Conservation (phyloP, 1,140 invertebrate species). For the Leptinotarsa texana region DNA sequence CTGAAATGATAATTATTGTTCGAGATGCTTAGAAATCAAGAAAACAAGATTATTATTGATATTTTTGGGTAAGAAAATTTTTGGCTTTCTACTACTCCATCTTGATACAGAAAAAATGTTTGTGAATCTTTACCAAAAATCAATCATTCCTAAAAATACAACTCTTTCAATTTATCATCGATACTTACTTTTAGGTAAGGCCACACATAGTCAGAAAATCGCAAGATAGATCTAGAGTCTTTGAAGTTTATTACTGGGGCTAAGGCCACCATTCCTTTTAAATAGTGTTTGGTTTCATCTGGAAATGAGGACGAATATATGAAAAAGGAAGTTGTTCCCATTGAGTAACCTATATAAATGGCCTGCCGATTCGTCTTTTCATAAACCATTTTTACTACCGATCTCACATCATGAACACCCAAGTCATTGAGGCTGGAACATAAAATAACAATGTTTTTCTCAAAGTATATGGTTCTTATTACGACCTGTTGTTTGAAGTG, state of each 20-base stretch:
- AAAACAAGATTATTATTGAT: no score
- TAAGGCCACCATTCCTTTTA: constrained; percentile 16
- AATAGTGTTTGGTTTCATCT: constrained; percentile 6
- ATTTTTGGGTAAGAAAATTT: no score
- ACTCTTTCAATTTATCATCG: no score
- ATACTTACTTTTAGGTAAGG: constrained; percentile 19
- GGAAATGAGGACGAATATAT: constrained; percentile 24
- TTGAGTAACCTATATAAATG: constrained; percentile 31
- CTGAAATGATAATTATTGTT: no score
- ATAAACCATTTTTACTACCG: not conserved
- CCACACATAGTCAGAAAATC: constrained; percentile 3
- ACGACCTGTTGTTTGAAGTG: no score
- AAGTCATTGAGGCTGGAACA: constrained; percentile 24
- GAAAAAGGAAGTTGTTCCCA: constrained; percentile 21
- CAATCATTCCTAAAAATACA: no score
- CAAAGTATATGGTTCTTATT: no score
- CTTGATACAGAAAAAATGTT: no score
- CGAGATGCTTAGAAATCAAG: no score
- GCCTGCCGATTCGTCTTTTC: constrained; percentile 11
- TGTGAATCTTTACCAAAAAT: no score
- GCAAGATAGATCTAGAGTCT: not conserved
- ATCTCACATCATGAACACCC: constrained; percentile 23
- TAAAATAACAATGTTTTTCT: not conserved
- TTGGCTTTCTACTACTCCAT: no score
- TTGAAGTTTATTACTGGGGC: constrained; percentile 17